Evolutionary conservation across 2,113 vertebrate genomes (phyloP), one percentile per base, ranked within the genome.

Genomic region (Gracilinanus agilis): DNA sequence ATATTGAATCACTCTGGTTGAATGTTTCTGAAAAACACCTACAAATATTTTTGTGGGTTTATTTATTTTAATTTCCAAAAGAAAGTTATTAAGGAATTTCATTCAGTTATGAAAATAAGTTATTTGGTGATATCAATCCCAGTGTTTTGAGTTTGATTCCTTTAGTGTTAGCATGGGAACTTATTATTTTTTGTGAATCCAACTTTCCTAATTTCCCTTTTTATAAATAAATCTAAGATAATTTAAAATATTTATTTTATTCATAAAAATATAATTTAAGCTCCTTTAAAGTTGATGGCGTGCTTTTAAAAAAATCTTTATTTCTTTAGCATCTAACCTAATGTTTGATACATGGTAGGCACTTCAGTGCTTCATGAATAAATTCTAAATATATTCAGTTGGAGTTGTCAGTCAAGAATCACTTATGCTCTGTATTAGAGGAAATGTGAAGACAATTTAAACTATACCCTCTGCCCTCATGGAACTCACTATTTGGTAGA

Each of bases 51-150:
- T 56, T 94, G 93, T 58, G 67, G 0, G 92, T 8, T n/a, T 93
- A 19, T 88, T 54, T 67, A 10, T 92, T 94, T 92, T n/a, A 90
- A 44, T 9, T 94, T 56, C 61, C 49, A 61, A 4, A 19, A 44
- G 54, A 90, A 90, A 55, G 56, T 23, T 83, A 54, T 44, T 88
- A 75, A n/a, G 12, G 12, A 90, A 91, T 91, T 19, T 0, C 10
- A 44, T 92, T 91, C n/a, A 93, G 53, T 16, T 95, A 1, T 44
- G 34, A 49, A 95, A 96, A 88, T 55, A 54, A 0, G 24, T 90
- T 40, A 90, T 13, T 25, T 3, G 67, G 9, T 83, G 54, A 0
- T 4, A 96, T 75, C 11, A 7, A 23, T 90, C 53, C 24, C 29
- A 67, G 0, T 88, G 5, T 83, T 40, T 83, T 83, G n/a, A 83